Evolutionary conservation across 2,113 vertebrate species (phyloP).

Genomic region (Pandion haliaetus): DNA sequence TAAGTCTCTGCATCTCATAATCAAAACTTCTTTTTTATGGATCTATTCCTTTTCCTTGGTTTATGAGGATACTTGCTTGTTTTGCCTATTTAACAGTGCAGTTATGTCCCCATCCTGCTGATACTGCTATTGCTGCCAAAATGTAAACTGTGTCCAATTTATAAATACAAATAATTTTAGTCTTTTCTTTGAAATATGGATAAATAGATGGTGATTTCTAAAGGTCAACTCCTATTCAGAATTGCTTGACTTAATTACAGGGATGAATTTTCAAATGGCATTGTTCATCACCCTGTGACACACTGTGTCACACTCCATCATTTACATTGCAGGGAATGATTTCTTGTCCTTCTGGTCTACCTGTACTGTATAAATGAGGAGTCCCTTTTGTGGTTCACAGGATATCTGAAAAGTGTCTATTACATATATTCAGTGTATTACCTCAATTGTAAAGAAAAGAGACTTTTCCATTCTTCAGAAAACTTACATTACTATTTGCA

Average conservation of each 20-base stretch:
- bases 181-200: neutral
- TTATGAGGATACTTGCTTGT: neutral
- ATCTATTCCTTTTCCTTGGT: neutral
- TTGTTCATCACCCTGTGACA: neutral
- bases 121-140: neutral
- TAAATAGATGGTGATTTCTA: slow-evolving; percentile 5
- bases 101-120: neutral
- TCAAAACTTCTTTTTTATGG: neutral
- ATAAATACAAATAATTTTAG: neutral
- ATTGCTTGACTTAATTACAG: slow-evolving; percentile 26
- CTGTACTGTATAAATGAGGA: neutral
- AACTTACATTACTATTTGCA: neutral
- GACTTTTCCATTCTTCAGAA: neutral
- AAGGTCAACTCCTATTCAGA: slow-evolving; percentile 1
- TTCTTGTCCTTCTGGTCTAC: neutral
- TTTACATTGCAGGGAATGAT: neutral
- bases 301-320: neutral
- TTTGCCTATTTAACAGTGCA: neutral
- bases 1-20: neutral
- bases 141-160: neutral
- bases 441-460: neutral
- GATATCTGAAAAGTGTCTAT: neutral
- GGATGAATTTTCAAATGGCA: neutral
- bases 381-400: neutral
- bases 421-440: neutral